Base-by-base conservation (phyloP, 1,140 invertebrate species). In the Cecropterus lyciades region DNA sequence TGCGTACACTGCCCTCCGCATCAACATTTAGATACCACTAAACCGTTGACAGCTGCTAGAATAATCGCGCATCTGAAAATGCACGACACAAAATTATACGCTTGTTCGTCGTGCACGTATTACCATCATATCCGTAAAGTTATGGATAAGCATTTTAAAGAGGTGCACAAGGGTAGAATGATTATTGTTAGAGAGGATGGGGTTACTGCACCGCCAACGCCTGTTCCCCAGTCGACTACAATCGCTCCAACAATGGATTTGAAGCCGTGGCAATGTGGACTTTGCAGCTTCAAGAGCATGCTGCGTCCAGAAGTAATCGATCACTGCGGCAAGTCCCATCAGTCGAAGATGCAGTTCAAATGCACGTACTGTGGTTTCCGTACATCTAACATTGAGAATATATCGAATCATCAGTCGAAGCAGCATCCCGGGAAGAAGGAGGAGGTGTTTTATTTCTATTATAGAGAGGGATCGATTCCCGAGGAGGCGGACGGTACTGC, bases 41-140 rank as follows among this genome's bases (percentile, higher is more conserved):
- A 69, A n/a, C 79, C 78, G 3, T 55, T 91, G 14, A 84, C 81
- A 0, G 80, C 95, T 3, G 92, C 94, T 17, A 93, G 94, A 64
- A 94, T 97, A 66, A 89, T 94, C 5, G 87, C 92, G 65, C 96
- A 97, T 89, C 92, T 97, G 63, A 95, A 95, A 87, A 94, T 97
- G 92, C 96, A 97, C 87, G 95, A 95, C 66, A 86, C 92, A 4
- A 93, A 92, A 66, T 85, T 97, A 16, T 96, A 95, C 80, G 95
- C 95, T 71, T 97, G 96, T 88, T 93, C 93, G 1, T 84, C 93
- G 70, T 96, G 96, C 75, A 85, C 93, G 74, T 94, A 94, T 83
- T 93, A 95, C 71, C 94, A 96, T 85, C 93, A 93, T 80, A 93
- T 94, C 55, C 93, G 92, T 5, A 89, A 94, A 37, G 90, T 95